Evolutionary conservation across 92 coral and sea anemone genomes (phyloP).

Genomic region (Hydrozoanthus gracilis): DNA sequence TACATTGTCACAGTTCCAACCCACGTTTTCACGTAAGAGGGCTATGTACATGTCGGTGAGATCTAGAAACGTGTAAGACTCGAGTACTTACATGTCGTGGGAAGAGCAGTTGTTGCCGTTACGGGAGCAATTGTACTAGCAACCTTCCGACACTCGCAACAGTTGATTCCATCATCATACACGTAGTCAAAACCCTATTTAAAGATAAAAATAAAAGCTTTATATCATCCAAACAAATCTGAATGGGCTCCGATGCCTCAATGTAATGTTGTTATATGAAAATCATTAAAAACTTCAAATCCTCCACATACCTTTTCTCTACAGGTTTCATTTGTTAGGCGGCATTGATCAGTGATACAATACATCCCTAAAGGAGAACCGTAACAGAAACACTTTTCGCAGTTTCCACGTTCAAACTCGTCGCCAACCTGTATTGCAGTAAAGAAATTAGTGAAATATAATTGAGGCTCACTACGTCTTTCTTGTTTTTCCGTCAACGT

Average conservation of each 20-base stretch:
- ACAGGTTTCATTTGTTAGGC: slow-evolving; percentile 59
- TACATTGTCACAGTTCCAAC: too few relatives aligned
- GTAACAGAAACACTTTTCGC: slow-evolving; percentile 64
- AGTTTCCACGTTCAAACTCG: slow-evolving; percentile 55
- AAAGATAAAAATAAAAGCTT: background rate
- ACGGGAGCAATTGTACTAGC: slow-evolving; percentile 25
- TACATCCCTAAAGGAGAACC: slow-evolving; percentile 52
- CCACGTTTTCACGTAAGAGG: too few relatives aligned
- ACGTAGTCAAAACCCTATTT: slow-evolving; percentile 60
- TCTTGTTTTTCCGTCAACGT: too few relatives aligned
- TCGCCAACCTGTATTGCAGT: slow-evolving; percentile 50
- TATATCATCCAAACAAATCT: background rate
- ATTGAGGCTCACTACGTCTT: too few relatives aligned
- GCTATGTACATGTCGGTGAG: background rate
- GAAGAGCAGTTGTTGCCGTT: slow-evolving; percentile 18
- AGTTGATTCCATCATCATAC: slow-evolving; percentile 50
- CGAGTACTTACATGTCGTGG: slow-evolving; percentile 42
- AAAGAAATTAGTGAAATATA: background rate
- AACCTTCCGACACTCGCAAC: slow-evolving; percentile 65
- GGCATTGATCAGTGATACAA: slow-evolving; percentile 59
- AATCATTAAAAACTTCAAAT: background rate
- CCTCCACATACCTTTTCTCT: slow-evolving; percentile 47
- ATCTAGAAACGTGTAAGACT: background rate
- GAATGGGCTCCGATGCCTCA: too few relatives aligned
- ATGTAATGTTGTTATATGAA: too few relatives aligned